Conservation (phyloP, 2,888 invertebrate genomes). For the Ferdinandea cuprea region DNA sequence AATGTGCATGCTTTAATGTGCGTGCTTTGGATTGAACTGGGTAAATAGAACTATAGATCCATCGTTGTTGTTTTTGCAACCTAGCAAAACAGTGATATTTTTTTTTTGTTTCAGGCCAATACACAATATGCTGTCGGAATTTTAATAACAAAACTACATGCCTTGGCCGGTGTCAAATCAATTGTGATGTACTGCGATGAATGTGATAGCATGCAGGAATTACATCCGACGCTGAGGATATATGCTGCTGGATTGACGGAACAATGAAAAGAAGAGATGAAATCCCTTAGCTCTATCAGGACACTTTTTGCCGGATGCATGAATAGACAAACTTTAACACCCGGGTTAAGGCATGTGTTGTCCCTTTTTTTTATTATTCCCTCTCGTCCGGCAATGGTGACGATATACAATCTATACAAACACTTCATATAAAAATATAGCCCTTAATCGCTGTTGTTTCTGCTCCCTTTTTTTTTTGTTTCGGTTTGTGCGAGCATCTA, state of each 20-base stretch:
- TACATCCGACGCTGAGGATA: constrained; percentile 47
- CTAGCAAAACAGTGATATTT: no score
- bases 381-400: constrained; percentile 28
- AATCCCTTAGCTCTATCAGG: constrained; percentile 39
- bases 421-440: constrained; percentile 69
- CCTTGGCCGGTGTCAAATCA: constrained; percentile 68
- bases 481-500: constrained; percentile 48
- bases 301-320: constrained; percentile 47
- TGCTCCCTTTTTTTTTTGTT: constrained; percentile 53
- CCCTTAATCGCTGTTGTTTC: constrained; percentile 69
- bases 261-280: constrained; percentile 21
- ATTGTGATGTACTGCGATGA: constrained; percentile 67
- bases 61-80: no score
- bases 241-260: background rate
- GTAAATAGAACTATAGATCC: constrained; percentile 37
- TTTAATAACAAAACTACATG: constrained; percentile 69
- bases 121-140: constrained; percentile 69
- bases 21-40: background rate
- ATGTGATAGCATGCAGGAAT: constrained; percentile 61
- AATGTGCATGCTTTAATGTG: constrained; percentile 11
- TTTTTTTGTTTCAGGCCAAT: constrained; percentile 49
- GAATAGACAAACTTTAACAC: constrained; percentile 65
- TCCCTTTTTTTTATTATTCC: constrained; percentile 35
- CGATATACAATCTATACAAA: constrained; percentile 59
- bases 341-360: constrained; percentile 55